Base-by-base conservation (phyloP, 1,140 invertebrate genomes). In the Microvelia longipes region DNA sequence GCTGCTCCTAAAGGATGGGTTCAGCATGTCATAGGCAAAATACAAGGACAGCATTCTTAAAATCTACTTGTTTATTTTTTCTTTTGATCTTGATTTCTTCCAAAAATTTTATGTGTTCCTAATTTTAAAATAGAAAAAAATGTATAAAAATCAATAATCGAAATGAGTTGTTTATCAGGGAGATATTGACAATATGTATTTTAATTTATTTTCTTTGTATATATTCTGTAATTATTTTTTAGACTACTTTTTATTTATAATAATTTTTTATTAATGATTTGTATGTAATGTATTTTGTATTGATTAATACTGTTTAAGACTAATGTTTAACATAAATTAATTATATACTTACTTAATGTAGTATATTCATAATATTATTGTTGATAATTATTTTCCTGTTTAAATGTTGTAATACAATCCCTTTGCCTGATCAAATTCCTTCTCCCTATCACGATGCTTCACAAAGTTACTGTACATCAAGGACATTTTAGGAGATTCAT, bases 21-120 rank as follows among this genome's bases (percentile, higher is more conserved):
- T 2, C 80, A 78, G 70, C 80, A 83, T 73, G 79, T 83, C 24
- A 80, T 83, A 30, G 80, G 80, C 1, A 82, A 80, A 74, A 75
- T 83, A 15, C 80, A 83, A 76, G 79, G 77, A 13, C 79, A 74
- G 25, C 68, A 69, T 50, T 50, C 35, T 50, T 50, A 50, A 50
- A 50, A 11, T 50, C 35, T 19, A 11, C 19, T 11, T 11, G 35
- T 50, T 50, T 5, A 50, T 50, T 50, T 50, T 50, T 50, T 11
- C 5, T 50, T 50, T 50, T 50, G 5, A 50, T 11, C 5, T 50
- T 50, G 35, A 11, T 50, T 50, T 50, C 19, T 19, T 19, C 5
- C 19, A 19, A 50, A 50, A 11, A 11, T 19, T 11, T 50, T 50
- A 19, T 50, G 35, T 50, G 35, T 50, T 50, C 35, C 35, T 50